Evolutionary conservation across 2,113 vertebrate genomes (phyloP).

Genomic region (Larimichthys polyactis): DNA sequence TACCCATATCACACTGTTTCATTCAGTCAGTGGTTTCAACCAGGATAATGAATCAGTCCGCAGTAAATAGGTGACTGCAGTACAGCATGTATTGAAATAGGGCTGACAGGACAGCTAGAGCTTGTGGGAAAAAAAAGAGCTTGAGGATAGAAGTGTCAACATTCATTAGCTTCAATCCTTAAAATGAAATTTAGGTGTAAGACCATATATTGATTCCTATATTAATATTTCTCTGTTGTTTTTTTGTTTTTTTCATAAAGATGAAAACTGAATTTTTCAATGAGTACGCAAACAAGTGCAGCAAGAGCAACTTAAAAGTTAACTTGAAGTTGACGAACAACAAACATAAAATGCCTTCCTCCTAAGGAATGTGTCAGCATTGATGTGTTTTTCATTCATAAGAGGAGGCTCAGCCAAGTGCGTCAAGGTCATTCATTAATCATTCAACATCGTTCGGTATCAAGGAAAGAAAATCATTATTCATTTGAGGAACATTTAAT

Average conservation of each 20-base stretch:
- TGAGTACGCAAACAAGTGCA: background rate
- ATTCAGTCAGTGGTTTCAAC: slow-evolving; percentile 19
- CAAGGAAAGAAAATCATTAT: slow-evolving; percentile 1
- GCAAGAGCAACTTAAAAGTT: background rate
- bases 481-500: slow-evolving; percentile 22
- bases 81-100: background rate
- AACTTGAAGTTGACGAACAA: background rate
- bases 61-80: background rate
- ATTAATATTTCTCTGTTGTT: background rate
- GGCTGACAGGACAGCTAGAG: background rate
- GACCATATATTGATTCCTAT: slow-evolving; percentile 35
- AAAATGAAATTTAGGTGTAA: background rate
- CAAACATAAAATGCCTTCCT: background rate
- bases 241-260: background rate
- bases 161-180: slow-evolving; percentile 23
- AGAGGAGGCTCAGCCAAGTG: no score
- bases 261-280: slow-evolving; percentile 10
- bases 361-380: background rate
- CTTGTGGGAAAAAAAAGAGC: background rate
- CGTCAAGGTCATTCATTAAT: background rate
- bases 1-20: background rate
- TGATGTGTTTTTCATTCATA: background rate
- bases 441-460: background rate
- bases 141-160: slow-evolving; percentile 9
- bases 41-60: background rate